A percentile compares a stretch with the other conserved stretches of the same genome.
These are phyloP conservation scores for Autographa gamma DNA, from an alignment of 2,888 invertebrate species.

Conservation along the genomic window DNA sequence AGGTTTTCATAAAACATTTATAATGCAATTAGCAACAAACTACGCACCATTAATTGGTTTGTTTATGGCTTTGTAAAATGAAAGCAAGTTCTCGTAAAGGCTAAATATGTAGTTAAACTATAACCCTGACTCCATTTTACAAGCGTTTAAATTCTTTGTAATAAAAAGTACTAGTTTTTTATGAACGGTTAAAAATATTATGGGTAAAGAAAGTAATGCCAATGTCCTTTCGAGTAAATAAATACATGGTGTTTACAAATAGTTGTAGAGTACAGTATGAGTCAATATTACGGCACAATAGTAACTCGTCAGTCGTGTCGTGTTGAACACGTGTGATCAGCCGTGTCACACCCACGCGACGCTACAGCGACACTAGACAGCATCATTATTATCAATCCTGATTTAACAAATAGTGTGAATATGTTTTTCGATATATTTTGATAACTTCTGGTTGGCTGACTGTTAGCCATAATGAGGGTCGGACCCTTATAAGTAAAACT, in stretches of 20 bases:
- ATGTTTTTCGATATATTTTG: too few species aligned
- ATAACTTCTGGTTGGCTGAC: too few species aligned
- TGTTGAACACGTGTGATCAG: constrained; percentile 19
- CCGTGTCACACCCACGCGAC: constrained; percentile 14
- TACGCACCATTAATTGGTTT: neutral
- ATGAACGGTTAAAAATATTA: too few species aligned
- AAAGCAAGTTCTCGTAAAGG: neutral
- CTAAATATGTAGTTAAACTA: too few species aligned
- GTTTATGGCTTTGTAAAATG: neutral
- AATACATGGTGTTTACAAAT: neutral
- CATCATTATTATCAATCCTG: neutral
- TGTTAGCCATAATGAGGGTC: too few species aligned
- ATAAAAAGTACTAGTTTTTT: too few species aligned
- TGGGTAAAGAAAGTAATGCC: neutral
- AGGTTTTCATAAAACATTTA: too few species aligned
- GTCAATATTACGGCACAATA: constrained; percentile 19
- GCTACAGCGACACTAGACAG: neutral
- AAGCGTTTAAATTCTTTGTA: too few species aligned
- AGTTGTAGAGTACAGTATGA: neutral
- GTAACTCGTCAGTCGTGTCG: constrained; percentile 6
- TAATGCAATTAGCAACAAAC: neutral
- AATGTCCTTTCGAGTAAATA: neutral
- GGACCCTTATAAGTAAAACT: too few species aligned
- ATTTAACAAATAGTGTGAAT: neutral
- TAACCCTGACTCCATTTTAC: too few species aligned